Evolutionary conservation across 2,888 invertebrate species (phyloP).

Genomic region (Nephrotoma guestfalica): DNA sequence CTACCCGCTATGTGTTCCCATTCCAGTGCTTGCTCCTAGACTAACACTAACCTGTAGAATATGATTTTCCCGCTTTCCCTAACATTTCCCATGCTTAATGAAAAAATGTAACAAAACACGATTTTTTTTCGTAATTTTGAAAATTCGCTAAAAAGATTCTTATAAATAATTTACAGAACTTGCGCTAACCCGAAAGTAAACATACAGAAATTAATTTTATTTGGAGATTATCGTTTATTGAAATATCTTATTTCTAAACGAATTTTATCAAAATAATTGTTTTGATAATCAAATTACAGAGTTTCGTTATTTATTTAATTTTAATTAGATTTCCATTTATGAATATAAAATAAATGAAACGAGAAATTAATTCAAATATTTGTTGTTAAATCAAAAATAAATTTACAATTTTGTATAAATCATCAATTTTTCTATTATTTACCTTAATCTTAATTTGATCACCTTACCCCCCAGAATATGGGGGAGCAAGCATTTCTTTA

Average conservation of each 20-base stretch:
- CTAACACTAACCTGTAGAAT: too few species aligned
- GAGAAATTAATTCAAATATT: neutral
- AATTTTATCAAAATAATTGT: neutral
- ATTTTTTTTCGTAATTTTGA: too few species aligned
- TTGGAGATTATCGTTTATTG: neutral
- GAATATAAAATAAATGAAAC: neutral
- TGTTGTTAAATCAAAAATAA: neutral
- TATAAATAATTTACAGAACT: too few species aligned
- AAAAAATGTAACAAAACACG: too few species aligned
- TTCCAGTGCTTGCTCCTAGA: too few species aligned
- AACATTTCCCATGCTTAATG: too few species aligned
- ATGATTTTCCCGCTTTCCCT: too few species aligned
- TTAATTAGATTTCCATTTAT: neutral
- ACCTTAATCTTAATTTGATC: neutral
- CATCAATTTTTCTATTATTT: neutral
- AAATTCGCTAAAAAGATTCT: too few species aligned
- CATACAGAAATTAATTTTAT: too few species aligned
- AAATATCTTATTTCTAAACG: neutral
- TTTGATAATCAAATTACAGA: neutral
- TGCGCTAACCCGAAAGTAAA: too few species aligned
- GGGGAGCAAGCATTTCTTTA: too few species aligned
- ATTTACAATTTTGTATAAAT: neutral
- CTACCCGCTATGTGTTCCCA: too few species aligned
- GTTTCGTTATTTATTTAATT: neutral
- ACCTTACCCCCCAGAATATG: neutral